A percentile compares a stretch with the other conserved stretches of the same genome.
Evolutionary conservation across 2,888 invertebrate species (phyloP).

Genomic region (Agriotes lineatus): DNA sequence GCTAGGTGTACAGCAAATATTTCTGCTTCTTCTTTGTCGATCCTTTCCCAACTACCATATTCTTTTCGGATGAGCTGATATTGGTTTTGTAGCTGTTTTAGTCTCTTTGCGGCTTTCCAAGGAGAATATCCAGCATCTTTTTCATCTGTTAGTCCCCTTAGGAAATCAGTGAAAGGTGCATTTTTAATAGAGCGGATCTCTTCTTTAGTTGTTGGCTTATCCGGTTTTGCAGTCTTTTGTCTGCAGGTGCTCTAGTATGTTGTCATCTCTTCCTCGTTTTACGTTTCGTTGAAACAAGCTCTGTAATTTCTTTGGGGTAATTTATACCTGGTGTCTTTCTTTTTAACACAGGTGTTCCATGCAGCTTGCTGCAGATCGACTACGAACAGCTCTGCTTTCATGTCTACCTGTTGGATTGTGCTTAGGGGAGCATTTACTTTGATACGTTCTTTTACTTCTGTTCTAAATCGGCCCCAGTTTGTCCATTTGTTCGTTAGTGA

Average conservation of each 20-base stretch:
- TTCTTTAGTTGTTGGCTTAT: constrained; percentile 13
- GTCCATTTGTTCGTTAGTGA: neutral
- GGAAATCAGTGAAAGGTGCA: constrained; percentile 10
- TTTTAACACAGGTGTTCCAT: neutral
- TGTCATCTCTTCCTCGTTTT: neutral
- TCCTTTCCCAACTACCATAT: constrained; percentile 16
- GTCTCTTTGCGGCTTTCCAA: constrained; percentile 12
- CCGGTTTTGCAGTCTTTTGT: constrained; percentile 5
- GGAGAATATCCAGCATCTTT: constrained; percentile 11
- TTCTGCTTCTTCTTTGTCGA: constrained; percentile 8
- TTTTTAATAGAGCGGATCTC: constrained; percentile 18
- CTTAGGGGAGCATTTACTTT: neutral
- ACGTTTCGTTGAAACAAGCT: neutral
- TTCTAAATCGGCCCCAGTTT: neutral
- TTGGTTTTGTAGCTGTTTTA: constrained; percentile 17
- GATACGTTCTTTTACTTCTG: neutral
- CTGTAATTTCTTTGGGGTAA: constrained; percentile 16
- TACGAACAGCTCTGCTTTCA: neutral
- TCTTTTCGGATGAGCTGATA: neutral
- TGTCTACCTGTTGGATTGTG: neutral
- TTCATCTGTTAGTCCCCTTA: constrained; percentile 4
- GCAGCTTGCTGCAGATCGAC: constrained; percentile 24
- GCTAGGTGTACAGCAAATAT: neutral
- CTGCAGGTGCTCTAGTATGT: neutral
- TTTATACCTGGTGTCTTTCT: constrained; percentile 4